These are phyloP conservation scores for Apolygus lucorum DNA, from an alignment of 1,140 invertebrate genomes.

Conservation along the genomic window DNA sequence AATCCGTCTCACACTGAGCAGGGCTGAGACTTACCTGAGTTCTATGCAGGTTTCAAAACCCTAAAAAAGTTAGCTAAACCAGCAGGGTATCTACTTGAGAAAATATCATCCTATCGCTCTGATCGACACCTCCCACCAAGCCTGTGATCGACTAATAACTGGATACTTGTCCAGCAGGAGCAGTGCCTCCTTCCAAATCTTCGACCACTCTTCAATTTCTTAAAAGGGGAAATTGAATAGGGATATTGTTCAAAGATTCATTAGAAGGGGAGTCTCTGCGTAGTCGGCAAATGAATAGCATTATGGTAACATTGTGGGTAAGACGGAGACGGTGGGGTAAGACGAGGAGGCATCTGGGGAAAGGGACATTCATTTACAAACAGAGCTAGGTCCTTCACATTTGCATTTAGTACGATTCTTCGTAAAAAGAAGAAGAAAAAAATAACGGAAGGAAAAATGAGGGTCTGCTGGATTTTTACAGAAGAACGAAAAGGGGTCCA, in stretches of 20 bases:
- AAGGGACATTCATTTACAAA: constrained; percentile 15
- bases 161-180: too few relatives aligned
- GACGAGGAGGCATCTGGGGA: background rate
- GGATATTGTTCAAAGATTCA: constrained; percentile 10
- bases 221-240: too few relatives aligned
- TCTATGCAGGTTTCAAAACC: too few relatives aligned
- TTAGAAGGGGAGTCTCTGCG: background rate
- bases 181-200: too few relatives aligned
- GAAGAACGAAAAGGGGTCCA: background rate
- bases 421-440: background rate
- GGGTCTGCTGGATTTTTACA: background rate
- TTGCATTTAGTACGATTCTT: constrained; percentile 13
- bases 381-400: background rate
- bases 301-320: background rate
- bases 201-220: too few relatives aligned
- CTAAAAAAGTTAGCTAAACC: too few relatives aligned
- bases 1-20: too few relatives aligned
- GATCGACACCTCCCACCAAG: too few relatives aligned
- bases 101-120: too few relatives aligned
- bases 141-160: too few relatives aligned
- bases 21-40: too few relatives aligned
- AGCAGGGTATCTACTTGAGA: too few relatives aligned
- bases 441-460: background rate
- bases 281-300: background rate
- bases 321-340: background rate